Evolutionary conservation across 2,888 invertebrate genomes (phyloP).

Genomic region (Liodrosophila aerea): DNA sequence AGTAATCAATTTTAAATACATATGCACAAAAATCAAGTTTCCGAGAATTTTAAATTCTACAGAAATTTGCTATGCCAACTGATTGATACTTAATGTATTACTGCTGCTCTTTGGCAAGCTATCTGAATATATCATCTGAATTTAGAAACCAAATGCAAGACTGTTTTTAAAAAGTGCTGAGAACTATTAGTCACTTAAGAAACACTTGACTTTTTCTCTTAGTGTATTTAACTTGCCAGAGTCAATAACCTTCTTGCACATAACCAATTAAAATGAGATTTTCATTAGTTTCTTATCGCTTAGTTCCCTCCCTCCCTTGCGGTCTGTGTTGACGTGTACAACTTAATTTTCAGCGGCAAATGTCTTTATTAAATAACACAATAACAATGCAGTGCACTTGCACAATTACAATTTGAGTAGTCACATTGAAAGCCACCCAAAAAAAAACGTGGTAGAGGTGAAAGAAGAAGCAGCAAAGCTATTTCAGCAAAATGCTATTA

Average conservation of each 20-base stretch:
- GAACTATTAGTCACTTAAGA: too few relatives aligned
- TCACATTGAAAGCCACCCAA: slow-evolving; percentile 21
- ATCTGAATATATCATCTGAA: too few relatives aligned
- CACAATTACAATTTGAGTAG: slow-evolving; percentile 30
- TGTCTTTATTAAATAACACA: slow-evolving; percentile 65
- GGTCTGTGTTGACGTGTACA: slow-evolving; percentile 42
- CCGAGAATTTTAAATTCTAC: too few relatives aligned
- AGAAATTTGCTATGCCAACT: too few relatives aligned
- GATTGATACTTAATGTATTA: too few relatives aligned
- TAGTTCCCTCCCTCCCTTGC: background rate
- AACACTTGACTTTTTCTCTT: background rate
- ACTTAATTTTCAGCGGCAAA: slow-evolving; percentile 63
- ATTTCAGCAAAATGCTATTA: slow-evolving; percentile 50
- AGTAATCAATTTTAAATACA: too few relatives aligned
- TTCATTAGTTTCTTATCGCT: slow-evolving; percentile 31
- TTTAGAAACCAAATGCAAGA: too few relatives aligned
- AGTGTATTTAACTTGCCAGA: background rate
- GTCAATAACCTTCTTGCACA: slow-evolving; percentile 36
- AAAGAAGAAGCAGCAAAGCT: background rate
- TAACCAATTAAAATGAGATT: slow-evolving; percentile 38
- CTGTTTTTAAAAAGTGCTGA: too few relatives aligned
- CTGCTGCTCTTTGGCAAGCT: too few relatives aligned
- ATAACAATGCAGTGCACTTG: slow-evolving; percentile 23
- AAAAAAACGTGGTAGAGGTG: background rate
- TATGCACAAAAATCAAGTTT: too few relatives aligned